A percentile compares a stretch with the other conserved stretches of the same genome.
Conservation (phyloP, 2,888 invertebrate species). For the Crematogaster levior region DNA sequence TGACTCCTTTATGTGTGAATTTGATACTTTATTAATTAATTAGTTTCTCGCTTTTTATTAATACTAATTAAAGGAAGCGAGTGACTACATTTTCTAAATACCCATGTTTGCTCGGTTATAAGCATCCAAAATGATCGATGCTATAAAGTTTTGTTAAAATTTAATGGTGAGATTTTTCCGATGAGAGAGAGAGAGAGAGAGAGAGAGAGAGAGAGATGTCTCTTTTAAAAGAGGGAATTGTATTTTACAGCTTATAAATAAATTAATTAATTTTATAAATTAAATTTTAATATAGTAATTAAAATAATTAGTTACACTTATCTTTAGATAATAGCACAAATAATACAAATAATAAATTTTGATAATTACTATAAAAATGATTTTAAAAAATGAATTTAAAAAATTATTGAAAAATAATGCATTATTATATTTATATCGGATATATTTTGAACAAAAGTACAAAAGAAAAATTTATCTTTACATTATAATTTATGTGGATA, state of each 20-base stretch:
- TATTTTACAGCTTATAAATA: background rate
- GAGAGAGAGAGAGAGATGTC: too few species aligned
- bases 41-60: constrained; percentile 45
- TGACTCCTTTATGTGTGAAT: constrained; percentile 43
- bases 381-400: too few species aligned
- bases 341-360: background rate
- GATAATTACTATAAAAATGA: too few species aligned
- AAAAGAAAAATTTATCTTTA: background rate
- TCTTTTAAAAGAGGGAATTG: too few species aligned
- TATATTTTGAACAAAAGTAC: background rate
- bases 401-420: background rate
- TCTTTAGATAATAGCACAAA: background rate
- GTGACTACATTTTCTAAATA: background rate
- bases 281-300: background rate
- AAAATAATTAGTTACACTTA: background rate
- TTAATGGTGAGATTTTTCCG: background rate
- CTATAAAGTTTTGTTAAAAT: background rate
- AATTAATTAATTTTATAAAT: background rate
- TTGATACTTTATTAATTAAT: constrained; percentile 61
- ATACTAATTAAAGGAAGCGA: background rate
- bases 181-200: too few species aligned
- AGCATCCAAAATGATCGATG: background rate
- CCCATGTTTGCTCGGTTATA: too few species aligned
- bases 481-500: background rate
- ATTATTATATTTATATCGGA: background rate